These are phyloP conservation scores for Ginglymostoma cirratum DNA, from an alignment of 2,113 vertebrate genomes.

Conservation along the genomic window DNA sequence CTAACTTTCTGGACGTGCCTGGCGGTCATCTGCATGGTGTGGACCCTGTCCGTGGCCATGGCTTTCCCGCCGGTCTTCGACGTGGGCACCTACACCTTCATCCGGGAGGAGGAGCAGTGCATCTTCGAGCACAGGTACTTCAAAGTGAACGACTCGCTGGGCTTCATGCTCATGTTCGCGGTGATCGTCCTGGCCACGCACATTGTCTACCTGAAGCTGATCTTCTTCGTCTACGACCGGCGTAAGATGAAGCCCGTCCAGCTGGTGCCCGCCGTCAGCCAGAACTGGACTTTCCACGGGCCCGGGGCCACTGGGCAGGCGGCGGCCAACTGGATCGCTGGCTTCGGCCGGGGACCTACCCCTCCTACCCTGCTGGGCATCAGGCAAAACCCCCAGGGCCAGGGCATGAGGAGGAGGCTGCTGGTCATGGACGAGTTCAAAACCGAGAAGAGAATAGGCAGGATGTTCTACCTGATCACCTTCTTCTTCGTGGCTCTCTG, in stretches of 20 bases:
- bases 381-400: conserved; percentile 81
- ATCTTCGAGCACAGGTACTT: conserved; percentile 92
- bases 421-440: conserved; percentile 89
- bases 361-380: conserved; percentile 86
- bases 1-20: conserved; percentile 91
- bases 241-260: conserved; percentile 92
- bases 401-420: conserved; percentile 78
- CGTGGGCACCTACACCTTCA: conserved; percentile 88
- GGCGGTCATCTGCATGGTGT: conserved; percentile 86
- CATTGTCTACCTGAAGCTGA: conserved; percentile 84
- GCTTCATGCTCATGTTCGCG: conserved; percentile 90
- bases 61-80: conserved; percentile 86
- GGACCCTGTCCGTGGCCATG: conserved; percentile 88
- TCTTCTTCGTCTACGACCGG: conserved; percentile 85
- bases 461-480: conserved; percentile 91
- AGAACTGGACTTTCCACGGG: conserved; percentile 93
- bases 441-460: conserved; percentile 81
- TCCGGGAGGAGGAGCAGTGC: conserved; percentile 86
- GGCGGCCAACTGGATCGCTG: conserved; percentile 88
- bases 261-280: conserved; percentile 87
- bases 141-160: conserved; percentile 88
- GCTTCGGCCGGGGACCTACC: conserved; percentile 86
- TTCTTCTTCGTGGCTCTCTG: conserved; percentile 86
- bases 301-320: conserved; percentile 88
- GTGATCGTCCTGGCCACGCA: conserved; percentile 86